Percentiles rank a stretch among this genome's conserved stretches.
phyloP scores from a whole-genome alignment of 2,797 vertebrate genomes.

The Sus cebifrons region DNA sequence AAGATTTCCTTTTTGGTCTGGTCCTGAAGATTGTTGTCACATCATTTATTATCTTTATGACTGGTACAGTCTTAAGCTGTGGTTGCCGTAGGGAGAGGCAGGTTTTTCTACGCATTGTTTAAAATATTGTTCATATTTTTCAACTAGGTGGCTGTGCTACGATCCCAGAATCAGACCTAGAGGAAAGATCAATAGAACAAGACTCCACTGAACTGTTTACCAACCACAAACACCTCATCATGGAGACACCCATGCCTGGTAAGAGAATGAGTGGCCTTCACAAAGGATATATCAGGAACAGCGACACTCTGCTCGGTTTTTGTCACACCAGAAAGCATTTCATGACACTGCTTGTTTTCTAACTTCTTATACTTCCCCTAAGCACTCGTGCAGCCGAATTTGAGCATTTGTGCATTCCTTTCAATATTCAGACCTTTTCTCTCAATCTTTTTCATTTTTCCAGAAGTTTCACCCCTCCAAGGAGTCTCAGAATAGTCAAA shows the following conservation, averaged over 20 bases:
- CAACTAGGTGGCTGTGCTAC: conserved; percentile 89
- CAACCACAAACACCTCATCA: conserved; percentile 88
- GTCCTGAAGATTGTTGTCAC: conserved; percentile 50
- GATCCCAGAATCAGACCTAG: conserved; percentile 92
- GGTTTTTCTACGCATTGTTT: background rate
- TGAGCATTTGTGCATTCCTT: conserved; percentile 10
- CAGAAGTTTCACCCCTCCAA: conserved; percentile 70
- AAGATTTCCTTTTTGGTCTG: background rate
- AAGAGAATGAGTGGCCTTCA: conserved; percentile 73
- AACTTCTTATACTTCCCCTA: background rate
- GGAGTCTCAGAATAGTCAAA: conserved; percentile 58
- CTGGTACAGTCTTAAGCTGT: background rate
- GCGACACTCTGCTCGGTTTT: accelerated
- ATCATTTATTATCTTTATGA: conserved; percentile 73
- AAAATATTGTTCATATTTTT: conserved; percentile 62
- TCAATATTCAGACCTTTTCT: background rate
- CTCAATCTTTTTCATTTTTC: conserved; percentile 33
- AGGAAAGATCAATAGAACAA: conserved; percentile 89
- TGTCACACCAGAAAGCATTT: background rate
- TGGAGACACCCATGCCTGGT: conserved; percentile 92
- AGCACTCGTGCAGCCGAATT: background rate
- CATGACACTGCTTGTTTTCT: background rate
- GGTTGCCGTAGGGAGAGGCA: background rate
- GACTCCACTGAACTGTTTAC: conserved; percentile 89
- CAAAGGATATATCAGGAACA: background rate